Conservation (phyloP, 1,140 invertebrate species). For the Whitmania pigra region DNA sequence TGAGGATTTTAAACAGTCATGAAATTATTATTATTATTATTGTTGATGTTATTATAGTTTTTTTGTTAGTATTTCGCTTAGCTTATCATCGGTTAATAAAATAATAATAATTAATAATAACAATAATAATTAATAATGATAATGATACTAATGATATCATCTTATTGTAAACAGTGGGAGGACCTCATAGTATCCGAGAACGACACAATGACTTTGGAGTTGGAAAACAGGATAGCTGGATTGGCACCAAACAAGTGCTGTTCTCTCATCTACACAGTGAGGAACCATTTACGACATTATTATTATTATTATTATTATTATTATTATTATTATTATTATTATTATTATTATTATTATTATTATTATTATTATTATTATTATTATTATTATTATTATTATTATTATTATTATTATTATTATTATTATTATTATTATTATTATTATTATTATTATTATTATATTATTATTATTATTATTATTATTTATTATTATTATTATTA, state of each 20-base stretch:
- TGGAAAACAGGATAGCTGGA: conserved; percentile 56
- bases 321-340: neutral
- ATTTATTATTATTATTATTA: conserved; percentile 1
- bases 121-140: too few relatives aligned
- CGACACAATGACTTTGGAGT: conserved; percentile 54
- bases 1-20: neutral
- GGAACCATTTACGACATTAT: conserved; percentile 33
- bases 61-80: too few relatives aligned
- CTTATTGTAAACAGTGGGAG: conserved; percentile 56
- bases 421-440: neutral
- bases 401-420: neutral
- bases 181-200: conserved; percentile 62
- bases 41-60: neutral
- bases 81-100: too few relatives aligned
- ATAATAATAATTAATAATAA: neutral
- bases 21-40: neutral
- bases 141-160: neutral
- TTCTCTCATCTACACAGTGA: conserved; percentile 74
- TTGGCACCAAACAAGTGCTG: conserved; percentile 76
- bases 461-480: neutral
- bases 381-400: neutral
- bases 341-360: neutral
- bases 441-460: conserved; percentile 1
- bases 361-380: neutral
- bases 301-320: neutral